Conservation (phyloP, 2,888 invertebrate species). For the Hedychridium roseum region DNA sequence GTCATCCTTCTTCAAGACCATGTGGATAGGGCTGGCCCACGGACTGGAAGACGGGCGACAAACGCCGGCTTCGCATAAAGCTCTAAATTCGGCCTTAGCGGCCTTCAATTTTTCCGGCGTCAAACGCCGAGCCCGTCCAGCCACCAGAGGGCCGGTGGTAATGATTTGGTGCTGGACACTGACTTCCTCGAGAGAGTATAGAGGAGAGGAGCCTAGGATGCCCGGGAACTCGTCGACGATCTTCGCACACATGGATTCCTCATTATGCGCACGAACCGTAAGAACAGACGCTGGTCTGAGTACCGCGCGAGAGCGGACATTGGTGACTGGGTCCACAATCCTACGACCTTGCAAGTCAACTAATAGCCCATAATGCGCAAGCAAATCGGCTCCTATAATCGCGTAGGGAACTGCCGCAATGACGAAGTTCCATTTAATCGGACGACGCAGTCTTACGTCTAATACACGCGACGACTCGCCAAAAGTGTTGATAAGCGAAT, state of each 20-base stretch:
- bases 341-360: constrained; percentile 7
- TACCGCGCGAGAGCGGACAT: not conserved
- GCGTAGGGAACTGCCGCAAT: constrained; percentile 5
- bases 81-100: constrained; percentile 46
- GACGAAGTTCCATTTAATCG: constrained; percentile 5
- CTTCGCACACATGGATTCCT: not conserved
- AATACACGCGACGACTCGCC: not conserved
- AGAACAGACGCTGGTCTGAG: constrained; percentile 3
- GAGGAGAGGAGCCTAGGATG: not conserved
- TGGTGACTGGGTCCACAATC: constrained; percentile 3
- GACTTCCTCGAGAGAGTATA: not conserved
- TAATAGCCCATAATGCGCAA: constrained; percentile 6
- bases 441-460: constrained; percentile 1
- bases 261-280: not conserved
- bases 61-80: constrained; percentile 53
- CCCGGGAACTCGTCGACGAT: constrained; percentile 6
- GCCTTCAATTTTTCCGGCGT: constrained; percentile 44
- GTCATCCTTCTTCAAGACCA: constrained; percentile 37
- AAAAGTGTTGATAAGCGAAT: constrained; percentile 1
- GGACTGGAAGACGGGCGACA: constrained; percentile 55
- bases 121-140: constrained; percentile 46
- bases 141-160: constrained; percentile 50
- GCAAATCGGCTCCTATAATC: constrained; percentile 24
- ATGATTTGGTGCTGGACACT: not conserved
- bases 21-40: constrained; percentile 54